phyloP scores from a whole-genome alignment of 2,797 vertebrate genomes.

The Helostoma temminkii region DNA sequence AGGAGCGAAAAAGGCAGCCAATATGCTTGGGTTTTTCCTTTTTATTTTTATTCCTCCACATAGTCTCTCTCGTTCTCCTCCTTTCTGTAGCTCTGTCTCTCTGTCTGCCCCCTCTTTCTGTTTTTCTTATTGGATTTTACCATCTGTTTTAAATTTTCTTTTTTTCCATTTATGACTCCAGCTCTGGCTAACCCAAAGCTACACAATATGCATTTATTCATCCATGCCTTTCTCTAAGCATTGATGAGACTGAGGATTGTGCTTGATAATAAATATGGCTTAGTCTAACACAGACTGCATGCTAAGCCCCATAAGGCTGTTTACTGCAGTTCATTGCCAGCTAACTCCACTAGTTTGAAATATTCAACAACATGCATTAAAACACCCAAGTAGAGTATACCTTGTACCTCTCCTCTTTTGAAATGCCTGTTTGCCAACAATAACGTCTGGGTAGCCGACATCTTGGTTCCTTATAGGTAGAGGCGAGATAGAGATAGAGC shows the following conservation, averaged over 20 bases:
- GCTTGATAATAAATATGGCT: conserved; percentile 77
- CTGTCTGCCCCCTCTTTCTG: conserved; percentile 14
- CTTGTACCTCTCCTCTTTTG: background rate
- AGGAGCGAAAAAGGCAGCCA: conserved; percentile 64
- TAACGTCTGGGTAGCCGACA: conserved; percentile 52
- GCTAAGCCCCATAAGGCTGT: conserved; percentile 71
- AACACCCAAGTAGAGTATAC: conserved; percentile 14
- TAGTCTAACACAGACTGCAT: conserved; percentile 72
- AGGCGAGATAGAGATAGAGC: conserved; percentile 64
- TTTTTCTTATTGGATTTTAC: conserved; percentile 64
- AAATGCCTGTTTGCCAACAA: conserved; percentile 47
- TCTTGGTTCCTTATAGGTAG: conserved; percentile 61
- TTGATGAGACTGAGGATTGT: conserved; percentile 75
- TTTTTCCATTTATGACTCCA: conserved; percentile 64
- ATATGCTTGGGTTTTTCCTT: conserved; percentile 49
- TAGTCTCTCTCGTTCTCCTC: conserved; percentile 16
- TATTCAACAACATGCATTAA: conserved; percentile 47
- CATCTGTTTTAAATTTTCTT: conserved; percentile 71
- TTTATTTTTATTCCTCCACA: conserved; percentile 49
- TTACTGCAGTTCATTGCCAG: conserved; percentile 69
- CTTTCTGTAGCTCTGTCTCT: conserved; percentile 27
- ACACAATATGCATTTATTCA: conserved; percentile 77
- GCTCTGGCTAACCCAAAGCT: conserved; percentile 72
- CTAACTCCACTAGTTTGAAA: conserved; percentile 63
- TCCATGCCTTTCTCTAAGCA: conserved; percentile 68